phyloP scores from a whole-genome alignment of 2,113 vertebrate genomes.

The Xerus inauris region DNA sequence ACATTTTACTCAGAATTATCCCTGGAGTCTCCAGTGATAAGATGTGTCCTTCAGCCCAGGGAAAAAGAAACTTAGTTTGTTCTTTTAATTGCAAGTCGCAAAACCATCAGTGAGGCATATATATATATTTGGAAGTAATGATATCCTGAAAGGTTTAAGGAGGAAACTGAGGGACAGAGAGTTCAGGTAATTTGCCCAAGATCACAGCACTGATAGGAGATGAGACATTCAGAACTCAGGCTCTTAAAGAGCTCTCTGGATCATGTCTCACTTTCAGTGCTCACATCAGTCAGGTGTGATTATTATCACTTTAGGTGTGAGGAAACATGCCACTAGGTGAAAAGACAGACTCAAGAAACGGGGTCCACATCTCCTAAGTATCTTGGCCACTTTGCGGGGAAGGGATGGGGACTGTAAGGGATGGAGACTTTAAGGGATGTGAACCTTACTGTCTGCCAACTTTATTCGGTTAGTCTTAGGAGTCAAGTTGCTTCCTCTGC shows the following conservation, averaged over 20 bases:
- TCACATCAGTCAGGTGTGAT: not conserved
- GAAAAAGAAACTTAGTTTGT: too few species aligned
- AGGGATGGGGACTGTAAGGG: too few species aligned
- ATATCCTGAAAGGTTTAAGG: not conserved
- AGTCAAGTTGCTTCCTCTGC: not conserved
- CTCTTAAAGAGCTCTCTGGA: not conserved
- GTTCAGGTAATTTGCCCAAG: not conserved
- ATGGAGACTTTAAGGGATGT: too few species aligned
- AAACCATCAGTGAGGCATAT: not conserved
- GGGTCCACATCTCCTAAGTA: rapidly evolving
- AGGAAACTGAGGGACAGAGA: not conserved
- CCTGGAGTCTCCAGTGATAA: not conserved
- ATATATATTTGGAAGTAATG: too few species aligned
- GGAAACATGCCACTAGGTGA: not conserved
- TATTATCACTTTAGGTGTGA: not conserved
- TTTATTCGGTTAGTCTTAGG: not conserved
- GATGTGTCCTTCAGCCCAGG: too few species aligned
- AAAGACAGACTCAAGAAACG: not conserved
- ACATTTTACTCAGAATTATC: not conserved
- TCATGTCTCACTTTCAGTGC: not conserved
- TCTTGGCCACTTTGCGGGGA: not conserved
- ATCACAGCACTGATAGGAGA: not conserved
- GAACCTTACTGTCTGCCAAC: not conserved
- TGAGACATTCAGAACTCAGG: rapidly evolving
- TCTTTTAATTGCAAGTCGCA: not conserved